Evolutionary conservation across 1,140 invertebrate species (phyloP).

Genomic region (Orius insidiosus): DNA sequence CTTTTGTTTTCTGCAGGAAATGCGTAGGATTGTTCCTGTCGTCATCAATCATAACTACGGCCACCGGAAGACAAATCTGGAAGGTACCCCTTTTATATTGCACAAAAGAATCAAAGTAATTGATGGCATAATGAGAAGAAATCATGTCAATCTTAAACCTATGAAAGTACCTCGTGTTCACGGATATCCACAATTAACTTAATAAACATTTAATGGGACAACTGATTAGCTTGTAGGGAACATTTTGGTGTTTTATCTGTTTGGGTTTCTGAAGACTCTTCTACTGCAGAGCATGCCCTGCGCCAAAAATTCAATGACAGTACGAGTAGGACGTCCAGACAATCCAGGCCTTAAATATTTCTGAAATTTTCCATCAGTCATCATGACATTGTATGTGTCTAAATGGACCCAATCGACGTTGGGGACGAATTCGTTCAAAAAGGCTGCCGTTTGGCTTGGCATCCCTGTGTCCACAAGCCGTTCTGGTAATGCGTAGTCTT

Average conservation of each 20-base stretch:
- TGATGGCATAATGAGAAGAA: background rate
- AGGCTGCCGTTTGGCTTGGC: constrained; percentile 35
- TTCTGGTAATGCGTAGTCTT: background rate
- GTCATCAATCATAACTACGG: background rate
- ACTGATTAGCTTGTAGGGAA: too few species aligned
- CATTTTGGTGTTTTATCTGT: constrained; percentile 3
- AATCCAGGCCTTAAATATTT: constrained; percentile 51
- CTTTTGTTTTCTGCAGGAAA: background rate
- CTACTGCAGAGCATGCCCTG: constrained; percentile 13
- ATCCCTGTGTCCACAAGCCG: constrained; percentile 23
- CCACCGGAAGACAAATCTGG: background rate
- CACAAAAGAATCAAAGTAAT: background rate
- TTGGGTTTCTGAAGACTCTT: too few species aligned
- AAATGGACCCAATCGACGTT: constrained; percentile 37
- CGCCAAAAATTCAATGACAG: constrained; percentile 55
- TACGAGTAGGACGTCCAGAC: constrained; percentile 64
- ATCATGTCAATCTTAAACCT: background rate
- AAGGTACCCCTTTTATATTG: background rate
- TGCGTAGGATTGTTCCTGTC: background rate
- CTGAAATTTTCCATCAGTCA: constrained; percentile 39
- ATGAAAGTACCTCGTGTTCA: background rate
- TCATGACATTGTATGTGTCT: constrained; percentile 36
- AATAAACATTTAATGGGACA: too few species aligned
- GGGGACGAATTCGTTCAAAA: constrained; percentile 37
- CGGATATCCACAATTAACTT: background rate